These are phyloP conservation scores for Chydorus sphaericus DNA, from an alignment of 2,888 invertebrate species.

Conservation along the genomic window DNA sequence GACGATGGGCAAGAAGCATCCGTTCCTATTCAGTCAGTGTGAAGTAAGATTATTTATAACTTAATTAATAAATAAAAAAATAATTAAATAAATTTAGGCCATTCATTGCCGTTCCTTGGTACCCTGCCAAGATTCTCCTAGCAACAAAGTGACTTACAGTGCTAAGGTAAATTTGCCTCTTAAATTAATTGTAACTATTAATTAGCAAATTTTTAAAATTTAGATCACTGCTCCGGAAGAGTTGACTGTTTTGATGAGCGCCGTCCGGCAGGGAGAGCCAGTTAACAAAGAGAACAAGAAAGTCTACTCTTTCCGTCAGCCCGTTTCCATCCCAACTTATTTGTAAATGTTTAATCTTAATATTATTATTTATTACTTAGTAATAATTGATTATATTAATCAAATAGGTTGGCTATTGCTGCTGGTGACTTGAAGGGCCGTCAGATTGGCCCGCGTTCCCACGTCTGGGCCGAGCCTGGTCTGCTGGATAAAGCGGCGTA, in stretches of 20 bases:
- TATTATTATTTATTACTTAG: background rate
- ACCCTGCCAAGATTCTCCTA: slow-evolving; percentile 86
- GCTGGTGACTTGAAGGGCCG: slow-evolving; percentile 64
- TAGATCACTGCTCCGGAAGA: slow-evolving; percentile 55
- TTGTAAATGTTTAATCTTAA: slow-evolving; percentile 44
- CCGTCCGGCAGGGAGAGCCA: slow-evolving; percentile 41
- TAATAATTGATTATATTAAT: background rate
- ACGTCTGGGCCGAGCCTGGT: slow-evolving; percentile 80
- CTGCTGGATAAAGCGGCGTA: slow-evolving; percentile 65
- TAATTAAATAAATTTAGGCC: slow-evolving; percentile 37
- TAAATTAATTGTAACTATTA: background rate
- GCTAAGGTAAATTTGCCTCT: slow-evolving; percentile 37
- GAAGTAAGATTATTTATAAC: slow-evolving; percentile 42
- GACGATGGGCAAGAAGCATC: slow-evolving; percentile 71
- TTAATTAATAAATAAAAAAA: slow-evolving; percentile 4
- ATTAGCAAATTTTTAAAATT: background rate
- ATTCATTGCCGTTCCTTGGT: slow-evolving; percentile 78
- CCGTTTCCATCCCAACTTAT: slow-evolving; percentile 76
- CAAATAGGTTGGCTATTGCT: slow-evolving; percentile 47
- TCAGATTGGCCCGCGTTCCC: slow-evolving; percentile 59
- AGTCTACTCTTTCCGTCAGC: slow-evolving; percentile 48
- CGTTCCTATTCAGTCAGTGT: slow-evolving; percentile 73
- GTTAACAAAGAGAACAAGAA: slow-evolving; percentile 31
- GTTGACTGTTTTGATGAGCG: slow-evolving; percentile 78
- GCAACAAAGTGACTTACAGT: slow-evolving; percentile 70